Percentiles rank a stretch among this genome's conserved stretches.
These are phyloP conservation scores for Exaiptasia diaphana DNA, from an alignment of 64 coral and sea anemone species.

Conservation along the genomic window DNA sequence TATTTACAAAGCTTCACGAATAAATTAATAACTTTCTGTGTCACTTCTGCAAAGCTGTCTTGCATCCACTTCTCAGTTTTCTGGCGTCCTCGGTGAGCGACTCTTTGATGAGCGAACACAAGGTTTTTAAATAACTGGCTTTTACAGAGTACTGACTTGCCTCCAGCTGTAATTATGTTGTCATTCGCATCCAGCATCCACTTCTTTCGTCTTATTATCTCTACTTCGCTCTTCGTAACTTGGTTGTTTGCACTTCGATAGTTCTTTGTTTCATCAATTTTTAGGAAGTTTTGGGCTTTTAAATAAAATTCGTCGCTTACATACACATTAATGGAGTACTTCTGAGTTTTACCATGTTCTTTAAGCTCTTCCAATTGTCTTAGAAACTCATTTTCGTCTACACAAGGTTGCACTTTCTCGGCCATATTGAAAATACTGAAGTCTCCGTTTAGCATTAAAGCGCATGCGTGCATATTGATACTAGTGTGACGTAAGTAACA, in stretches of 20 bases:
- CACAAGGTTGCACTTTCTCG: neutral
- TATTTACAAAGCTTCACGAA: neutral
- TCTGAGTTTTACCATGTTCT: neutral
- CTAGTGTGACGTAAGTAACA: neutral
- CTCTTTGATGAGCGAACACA: constrained; percentile 2
- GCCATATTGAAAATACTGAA: too few relatives aligned
- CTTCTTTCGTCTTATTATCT: too few relatives aligned
- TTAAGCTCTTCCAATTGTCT: neutral
- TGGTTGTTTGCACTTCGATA: too few relatives aligned
- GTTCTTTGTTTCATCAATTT: too few relatives aligned
- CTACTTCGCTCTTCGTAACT: too few relatives aligned
- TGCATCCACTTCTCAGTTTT: constrained; percentile 35
- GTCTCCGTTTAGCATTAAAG: too few relatives aligned
- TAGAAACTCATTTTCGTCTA: neutral
- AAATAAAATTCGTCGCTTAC: neutral
- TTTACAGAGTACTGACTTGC: too few relatives aligned
- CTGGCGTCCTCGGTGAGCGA: constrained; percentile 37
- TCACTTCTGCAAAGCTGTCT: neutral
- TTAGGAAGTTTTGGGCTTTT: neutral
- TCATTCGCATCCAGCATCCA: too few relatives aligned
- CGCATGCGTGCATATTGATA: neutral
- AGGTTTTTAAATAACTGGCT: too few relatives aligned
- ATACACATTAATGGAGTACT: neutral
- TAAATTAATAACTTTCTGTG: neutral
- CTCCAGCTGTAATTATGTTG: too few relatives aligned